Conservation (phyloP, 2,888 invertebrate species). For the Aspidiotus destructor region DNA sequence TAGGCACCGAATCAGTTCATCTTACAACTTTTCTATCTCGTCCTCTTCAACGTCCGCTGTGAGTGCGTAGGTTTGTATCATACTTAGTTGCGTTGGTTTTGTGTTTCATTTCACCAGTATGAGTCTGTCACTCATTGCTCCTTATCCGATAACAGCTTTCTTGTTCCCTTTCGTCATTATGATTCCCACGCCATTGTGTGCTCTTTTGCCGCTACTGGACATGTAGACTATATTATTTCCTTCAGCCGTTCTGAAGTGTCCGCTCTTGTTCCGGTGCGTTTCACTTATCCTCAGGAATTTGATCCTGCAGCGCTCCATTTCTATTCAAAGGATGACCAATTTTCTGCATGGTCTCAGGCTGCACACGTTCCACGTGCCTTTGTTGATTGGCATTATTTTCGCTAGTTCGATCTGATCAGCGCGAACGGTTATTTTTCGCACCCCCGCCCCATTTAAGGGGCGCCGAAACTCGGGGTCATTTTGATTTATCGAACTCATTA, state of each 20-base stretch:
- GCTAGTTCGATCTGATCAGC: too few species aligned
- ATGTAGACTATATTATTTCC: background rate
- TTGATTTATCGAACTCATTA: too few species aligned
- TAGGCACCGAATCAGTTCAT: too few species aligned
- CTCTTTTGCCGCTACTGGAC: background rate
- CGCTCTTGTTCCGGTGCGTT: background rate
- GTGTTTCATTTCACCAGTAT: background rate
- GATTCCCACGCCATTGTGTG: background rate
- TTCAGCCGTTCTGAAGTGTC: slow-evolving; percentile 2
- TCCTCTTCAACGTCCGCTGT: background rate
- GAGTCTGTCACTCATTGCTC: background rate
- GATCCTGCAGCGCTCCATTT: background rate
- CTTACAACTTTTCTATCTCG: too few species aligned
- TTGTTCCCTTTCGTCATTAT: background rate
- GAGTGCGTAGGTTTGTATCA: background rate
- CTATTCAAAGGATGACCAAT: background rate
- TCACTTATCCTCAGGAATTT: background rate
- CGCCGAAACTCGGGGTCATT: too few species aligned
- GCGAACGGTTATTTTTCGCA: too few species aligned
- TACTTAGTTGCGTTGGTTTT: background rate
- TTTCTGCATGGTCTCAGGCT: too few species aligned
- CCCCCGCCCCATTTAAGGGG: too few species aligned
- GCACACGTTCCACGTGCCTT: too few species aligned
- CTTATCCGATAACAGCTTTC: background rate
- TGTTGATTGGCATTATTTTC: too few species aligned